Percentiles rank a stretch among this genome's conserved stretches.
Conservation (phyloP, 2,113 vertebrate species). For the Leucoraja erinaceus region DNA sequence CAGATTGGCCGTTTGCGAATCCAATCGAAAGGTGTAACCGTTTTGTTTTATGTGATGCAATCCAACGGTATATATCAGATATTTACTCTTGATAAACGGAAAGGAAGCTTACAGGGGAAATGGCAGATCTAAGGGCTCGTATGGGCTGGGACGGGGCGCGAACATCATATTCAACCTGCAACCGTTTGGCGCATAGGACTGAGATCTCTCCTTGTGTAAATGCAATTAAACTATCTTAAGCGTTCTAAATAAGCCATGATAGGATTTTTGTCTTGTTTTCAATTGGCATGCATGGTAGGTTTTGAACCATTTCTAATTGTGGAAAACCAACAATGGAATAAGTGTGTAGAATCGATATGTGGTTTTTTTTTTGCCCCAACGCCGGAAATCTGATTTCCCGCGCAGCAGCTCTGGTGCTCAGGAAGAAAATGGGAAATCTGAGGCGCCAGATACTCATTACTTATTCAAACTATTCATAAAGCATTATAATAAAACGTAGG, state of each 20-base stretch:
- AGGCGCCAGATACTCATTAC: constrained; percentile 34
- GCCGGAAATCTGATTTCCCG: constrained; percentile 35
- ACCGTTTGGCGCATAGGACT: not conserved
- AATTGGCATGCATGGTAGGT: not conserved
- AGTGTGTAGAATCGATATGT: not conserved
- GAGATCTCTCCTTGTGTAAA: not conserved
- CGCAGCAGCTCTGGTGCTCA: constrained; percentile 6
- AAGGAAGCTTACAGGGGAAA: not conserved
- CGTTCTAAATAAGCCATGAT: not conserved
- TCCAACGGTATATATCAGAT: not conserved
- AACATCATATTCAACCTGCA: not conserved
- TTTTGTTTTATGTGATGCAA: not conserved
- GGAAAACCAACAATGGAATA: constrained; percentile 1
- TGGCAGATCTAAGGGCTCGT: not conserved
- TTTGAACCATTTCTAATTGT: not conserved
- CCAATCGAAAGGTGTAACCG: not conserved
- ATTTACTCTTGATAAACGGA: too few species aligned
- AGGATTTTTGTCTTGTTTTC: not conserved
- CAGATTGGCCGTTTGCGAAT: not conserved
- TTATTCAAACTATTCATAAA: constrained; percentile 25
- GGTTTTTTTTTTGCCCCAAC: not conserved
- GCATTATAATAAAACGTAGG: constrained; percentile 32
- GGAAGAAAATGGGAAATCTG: constrained; percentile 12
- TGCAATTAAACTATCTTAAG: not conserved
- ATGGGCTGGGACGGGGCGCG: not conserved